Evolutionary conservation across 2,797 vertebrate species (phyloP), one percentile per base, ranked within the genome.

Genomic region (Oryzias dopingdopingensis): DNA sequence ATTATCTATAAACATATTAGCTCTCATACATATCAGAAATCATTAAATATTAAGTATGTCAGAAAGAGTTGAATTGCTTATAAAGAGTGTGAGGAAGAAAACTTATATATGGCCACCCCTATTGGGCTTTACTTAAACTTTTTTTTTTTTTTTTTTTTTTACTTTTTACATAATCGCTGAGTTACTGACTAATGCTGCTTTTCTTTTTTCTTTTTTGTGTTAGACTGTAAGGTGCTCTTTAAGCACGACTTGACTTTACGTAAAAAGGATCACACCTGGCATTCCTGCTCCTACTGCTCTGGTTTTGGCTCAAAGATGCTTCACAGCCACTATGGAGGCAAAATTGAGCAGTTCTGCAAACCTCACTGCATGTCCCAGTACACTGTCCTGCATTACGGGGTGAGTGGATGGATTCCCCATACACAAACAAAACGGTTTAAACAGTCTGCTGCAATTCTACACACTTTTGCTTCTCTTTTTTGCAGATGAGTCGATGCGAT

Each of bases 361-460:
- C 93, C 97, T 32, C 93, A 96, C 32, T 99, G 97, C 92, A 97
- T 98, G 96, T 98, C 96, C 45, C 96, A 96, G 74, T 97, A 93
- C 77, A 97, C 96, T 0, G 95, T 97, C 56, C 90, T 98, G 62
- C 97, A 94, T 85, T 99, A 96, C 18, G 91, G 91, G 88, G 92
- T 93, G 54, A 75, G 73, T 26, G 42, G 12, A 42, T 8, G 2
- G 4, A 29, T 17, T 7, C 37, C 13, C 1, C 5, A 46, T 18
- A 46, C 42, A 44, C 4, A 44, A n/a, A 6, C 15, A 17, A 7
- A 13, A 17, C 16, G 14, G 17, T n/a, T 44, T 5, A 17, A 37
- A 12, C 3, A 16, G 42, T 16, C 42, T 17, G 42, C 16, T 44
- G 16, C 17, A 8, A 3, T 14, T 40, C 17, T 4, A 6, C 41